Evolutionary conservation across 2,797 vertebrate genomes (phyloP).

Genomic region (Avahi laniger): DNA sequence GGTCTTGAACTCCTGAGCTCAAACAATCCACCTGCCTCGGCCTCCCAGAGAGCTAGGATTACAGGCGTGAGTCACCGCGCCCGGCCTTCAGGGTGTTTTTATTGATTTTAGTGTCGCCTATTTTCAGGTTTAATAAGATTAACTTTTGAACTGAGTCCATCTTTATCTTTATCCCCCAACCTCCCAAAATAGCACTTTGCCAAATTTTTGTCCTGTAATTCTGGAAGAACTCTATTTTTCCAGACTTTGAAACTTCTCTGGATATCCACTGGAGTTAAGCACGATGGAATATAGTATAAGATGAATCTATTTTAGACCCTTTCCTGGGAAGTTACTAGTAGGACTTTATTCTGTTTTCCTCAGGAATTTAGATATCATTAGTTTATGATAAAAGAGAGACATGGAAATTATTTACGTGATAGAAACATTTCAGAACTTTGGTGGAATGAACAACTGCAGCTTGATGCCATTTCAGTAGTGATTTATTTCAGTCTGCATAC

Average conservation of each 20-base stretch:
- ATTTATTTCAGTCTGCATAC: background rate
- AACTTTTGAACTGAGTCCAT: background rate
- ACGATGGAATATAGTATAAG: background rate
- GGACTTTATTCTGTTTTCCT: background rate
- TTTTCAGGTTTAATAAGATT: constrained; percentile 4
- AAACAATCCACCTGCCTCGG: no score
- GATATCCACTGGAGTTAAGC: background rate
- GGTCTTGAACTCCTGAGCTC: no score
- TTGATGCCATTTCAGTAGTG: background rate
- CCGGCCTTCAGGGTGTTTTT: background rate
- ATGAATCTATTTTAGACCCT: background rate
- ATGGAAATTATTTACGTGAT: background rate
- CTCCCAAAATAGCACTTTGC: background rate
- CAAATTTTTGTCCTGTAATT: background rate
- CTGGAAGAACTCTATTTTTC: background rate
- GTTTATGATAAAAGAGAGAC: background rate
- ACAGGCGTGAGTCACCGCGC: no score
- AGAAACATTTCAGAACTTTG: background rate
- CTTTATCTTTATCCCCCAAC: background rate
- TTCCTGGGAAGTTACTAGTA: background rate
- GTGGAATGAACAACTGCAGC: background rate
- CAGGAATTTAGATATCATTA: background rate
- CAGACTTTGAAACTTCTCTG: background rate
- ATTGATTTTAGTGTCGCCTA: background rate
- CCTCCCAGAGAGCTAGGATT: no score